These are phyloP conservation scores for Nothoprocta perdicaria DNA, from an alignment of 2,113 vertebrate species.

Conservation along the genomic window DNA sequence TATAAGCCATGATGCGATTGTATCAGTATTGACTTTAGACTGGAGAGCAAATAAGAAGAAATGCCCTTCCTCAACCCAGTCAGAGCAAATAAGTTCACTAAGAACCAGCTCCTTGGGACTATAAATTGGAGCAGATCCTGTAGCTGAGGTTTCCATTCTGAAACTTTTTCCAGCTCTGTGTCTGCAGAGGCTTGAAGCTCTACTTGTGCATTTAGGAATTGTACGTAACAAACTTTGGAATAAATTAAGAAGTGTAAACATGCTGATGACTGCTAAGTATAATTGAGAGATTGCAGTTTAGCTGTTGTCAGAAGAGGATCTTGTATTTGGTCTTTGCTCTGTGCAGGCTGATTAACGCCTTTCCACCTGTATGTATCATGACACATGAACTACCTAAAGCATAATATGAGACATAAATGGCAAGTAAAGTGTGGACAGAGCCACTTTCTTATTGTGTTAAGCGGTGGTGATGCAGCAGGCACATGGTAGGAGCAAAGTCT, in stretches of 20 bases:
- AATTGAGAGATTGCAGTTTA: background rate
- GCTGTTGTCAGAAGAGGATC: background rate
- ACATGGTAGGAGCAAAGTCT: background rate
- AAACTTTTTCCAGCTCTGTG: background rate
- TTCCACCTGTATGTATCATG: background rate
- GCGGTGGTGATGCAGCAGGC: background rate
- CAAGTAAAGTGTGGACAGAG: background rate
- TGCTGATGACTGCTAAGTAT: background rate
- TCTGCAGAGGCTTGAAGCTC: background rate
- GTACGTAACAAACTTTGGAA: background rate
- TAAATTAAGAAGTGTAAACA: background rate
- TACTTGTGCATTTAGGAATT: background rate
- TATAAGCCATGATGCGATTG: background rate
- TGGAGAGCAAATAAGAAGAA: background rate
- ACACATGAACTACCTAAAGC: background rate
- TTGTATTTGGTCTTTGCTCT: background rate
- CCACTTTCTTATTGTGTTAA: background rate
- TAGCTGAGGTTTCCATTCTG: background rate
- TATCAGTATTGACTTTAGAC: background rate
- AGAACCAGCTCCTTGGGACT: background rate
- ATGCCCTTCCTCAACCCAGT: accelerated
- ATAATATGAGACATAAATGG: background rate
- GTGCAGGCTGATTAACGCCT: background rate
- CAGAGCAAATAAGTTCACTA: background rate
- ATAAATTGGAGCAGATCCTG: background rate